A percentile compares a stretch with the other conserved stretches of the same genome.
Evolutionary conservation across 2,797 vertebrate species (phyloP).

Genomic region (Malurus splendens): DNA sequence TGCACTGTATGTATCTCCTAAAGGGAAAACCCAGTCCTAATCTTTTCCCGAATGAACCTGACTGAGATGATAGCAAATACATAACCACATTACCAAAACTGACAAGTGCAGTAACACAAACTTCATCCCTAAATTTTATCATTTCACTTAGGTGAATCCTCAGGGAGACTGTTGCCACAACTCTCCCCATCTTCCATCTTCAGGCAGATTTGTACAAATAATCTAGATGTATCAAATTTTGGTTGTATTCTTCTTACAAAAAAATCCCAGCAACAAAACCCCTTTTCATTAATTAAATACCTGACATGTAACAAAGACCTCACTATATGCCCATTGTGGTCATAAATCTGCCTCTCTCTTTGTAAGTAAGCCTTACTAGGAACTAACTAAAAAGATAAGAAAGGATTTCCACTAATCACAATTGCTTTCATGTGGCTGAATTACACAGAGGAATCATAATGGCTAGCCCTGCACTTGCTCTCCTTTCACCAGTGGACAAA

Average conservation of each 20-base stretch:
- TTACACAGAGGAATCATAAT: not conserved
- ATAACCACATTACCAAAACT: not conserved
- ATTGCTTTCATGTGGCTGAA: not conserved
- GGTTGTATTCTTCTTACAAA: not conserved
- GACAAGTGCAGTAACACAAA: not conserved
- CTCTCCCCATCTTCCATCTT: not conserved
- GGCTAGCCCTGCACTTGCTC: not conserved
- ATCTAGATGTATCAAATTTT: not conserved
- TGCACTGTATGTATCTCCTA: not conserved
- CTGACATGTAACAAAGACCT: not conserved
- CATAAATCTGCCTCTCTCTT: not conserved
- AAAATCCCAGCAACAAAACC: not conserved
- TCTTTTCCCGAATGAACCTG: not conserved
- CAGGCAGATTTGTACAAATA: not conserved
- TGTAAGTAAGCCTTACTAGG: constrained; percentile 7
- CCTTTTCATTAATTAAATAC: constrained; percentile 37
- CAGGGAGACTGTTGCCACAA: not conserved
- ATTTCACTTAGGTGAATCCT: not conserved
- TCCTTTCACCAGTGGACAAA: not conserved
- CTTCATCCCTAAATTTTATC: not conserved
- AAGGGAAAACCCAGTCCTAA: not conserved
- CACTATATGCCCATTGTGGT: not conserved
- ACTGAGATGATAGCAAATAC: not conserved
- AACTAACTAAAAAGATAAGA: constrained; percentile 1
- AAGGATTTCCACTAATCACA: constrained; percentile 11